phyloP scores from a whole-genome alignment of 2,888 invertebrate species.

The Achlya flavicornis region DNA sequence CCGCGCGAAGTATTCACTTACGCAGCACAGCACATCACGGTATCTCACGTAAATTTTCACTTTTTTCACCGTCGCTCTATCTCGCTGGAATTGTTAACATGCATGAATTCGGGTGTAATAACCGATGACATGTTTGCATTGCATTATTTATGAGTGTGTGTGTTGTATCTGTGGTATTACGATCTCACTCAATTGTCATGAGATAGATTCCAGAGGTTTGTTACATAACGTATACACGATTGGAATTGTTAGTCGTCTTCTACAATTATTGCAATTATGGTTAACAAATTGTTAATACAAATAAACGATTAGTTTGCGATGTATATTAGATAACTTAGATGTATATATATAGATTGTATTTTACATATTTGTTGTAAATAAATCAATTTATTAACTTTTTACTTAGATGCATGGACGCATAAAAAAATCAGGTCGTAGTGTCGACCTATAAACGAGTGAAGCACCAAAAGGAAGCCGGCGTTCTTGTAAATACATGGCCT shows the following conservation, averaged over 20 bases:
- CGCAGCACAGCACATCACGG: not conserved
- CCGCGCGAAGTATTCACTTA: not conserved
- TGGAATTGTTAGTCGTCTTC: not conserved
- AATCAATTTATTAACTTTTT: too few species aligned
- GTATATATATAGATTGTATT: too few species aligned
- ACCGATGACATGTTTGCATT: slow-evolving; percentile 58
- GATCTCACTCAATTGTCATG: slow-evolving; percentile 59
- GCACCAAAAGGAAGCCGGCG: too few species aligned
- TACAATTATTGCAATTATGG: not conserved
- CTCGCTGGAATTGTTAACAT: slow-evolving; percentile 44
- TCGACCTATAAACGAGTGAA: too few species aligned
- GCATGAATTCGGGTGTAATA: slow-evolving; percentile 75
- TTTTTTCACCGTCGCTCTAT: slow-evolving; percentile 47
- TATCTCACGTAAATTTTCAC: slow-evolving; percentile 46
- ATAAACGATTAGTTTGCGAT: too few species aligned
- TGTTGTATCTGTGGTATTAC: slow-evolving; percentile 31
- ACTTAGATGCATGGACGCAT: too few species aligned
- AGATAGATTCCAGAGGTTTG: slow-evolving; percentile 21
- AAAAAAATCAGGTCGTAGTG: too few species aligned
- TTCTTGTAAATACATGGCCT: too few species aligned
- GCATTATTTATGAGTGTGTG: slow-evolving; percentile 62
- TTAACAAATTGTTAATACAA: not conserved
- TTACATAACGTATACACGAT: slow-evolving; percentile 29
- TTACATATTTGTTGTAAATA: too few species aligned
- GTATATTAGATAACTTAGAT: too few species aligned